These are phyloP conservation scores for Eriosoma lanigerum DNA, from an alignment of 1,140 invertebrate species.

Conservation along the genomic window DNA sequence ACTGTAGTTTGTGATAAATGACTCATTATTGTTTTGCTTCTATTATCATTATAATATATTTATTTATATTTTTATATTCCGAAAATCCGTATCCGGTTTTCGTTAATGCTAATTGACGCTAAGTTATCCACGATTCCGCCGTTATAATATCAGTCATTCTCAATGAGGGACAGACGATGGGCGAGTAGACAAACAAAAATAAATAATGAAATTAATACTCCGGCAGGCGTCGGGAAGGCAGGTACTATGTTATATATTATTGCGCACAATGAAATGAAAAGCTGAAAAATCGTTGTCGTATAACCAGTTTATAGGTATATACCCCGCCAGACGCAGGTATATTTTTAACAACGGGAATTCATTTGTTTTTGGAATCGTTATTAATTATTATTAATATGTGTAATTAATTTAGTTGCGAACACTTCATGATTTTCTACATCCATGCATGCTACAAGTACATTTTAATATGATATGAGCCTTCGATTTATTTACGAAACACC, in stretches of 20 bases:
- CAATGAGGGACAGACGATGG: background rate
- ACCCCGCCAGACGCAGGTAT: too few species aligned
- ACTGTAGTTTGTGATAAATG: slow-evolving; percentile 34
- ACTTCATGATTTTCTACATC: too few species aligned
- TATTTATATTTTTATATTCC: slow-evolving; percentile 22
- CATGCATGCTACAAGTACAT: too few species aligned
- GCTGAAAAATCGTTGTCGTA: background rate
- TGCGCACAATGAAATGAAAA: background rate
- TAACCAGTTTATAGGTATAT: too few species aligned
- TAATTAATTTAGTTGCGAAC: too few species aligned
- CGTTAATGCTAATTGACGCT: slow-evolving; percentile 4
- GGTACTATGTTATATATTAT: background rate
- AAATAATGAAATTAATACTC: background rate
- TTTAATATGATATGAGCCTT: too few species aligned
- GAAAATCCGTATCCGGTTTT: slow-evolving; percentile 36
- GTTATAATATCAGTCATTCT: too few species aligned
- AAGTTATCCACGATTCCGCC: background rate
- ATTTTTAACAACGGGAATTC: too few species aligned
- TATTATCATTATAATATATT: background rate
- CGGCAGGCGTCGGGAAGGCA: background rate
- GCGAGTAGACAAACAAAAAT: slow-evolving; percentile 9
- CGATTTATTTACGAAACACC: too few species aligned
- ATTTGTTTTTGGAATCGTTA: too few species aligned
- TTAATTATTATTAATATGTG: too few species aligned
- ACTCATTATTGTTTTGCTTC: slow-evolving; percentile 1